Evolutionary conservation across 2,888 invertebrate species (phyloP).

Genomic region (Atrina japonica): DNA sequence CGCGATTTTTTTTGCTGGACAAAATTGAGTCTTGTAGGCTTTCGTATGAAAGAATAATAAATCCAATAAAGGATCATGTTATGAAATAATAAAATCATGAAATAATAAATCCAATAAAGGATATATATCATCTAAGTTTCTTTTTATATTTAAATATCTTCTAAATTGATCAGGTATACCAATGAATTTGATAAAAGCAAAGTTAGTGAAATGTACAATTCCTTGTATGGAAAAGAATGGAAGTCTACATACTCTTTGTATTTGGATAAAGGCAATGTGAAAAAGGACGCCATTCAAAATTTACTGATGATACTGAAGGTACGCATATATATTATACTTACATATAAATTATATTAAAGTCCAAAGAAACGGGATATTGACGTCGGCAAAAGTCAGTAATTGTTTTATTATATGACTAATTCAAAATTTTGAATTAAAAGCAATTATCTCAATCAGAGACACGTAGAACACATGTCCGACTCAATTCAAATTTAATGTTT

Average conservation of each 20-base stretch:
- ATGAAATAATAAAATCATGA: too few relatives aligned
- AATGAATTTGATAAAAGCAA: slow-evolving; percentile 3
- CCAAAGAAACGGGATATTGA: too few relatives aligned
- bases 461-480: too few relatives aligned
- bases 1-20: background rate
- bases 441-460: too few relatives aligned
- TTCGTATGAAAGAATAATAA: background rate
- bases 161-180: background rate
- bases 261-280: background rate
- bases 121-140: background rate
- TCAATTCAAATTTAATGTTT: too few relatives aligned
- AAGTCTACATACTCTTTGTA: background rate
- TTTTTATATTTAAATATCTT: background rate
- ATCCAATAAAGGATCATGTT: background rate
- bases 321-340: background rate
- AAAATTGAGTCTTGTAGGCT: background rate
- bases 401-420: too few relatives aligned
- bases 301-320: slow-evolving; percentile 20
- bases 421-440: too few relatives aligned
- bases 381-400: too few relatives aligned
- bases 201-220: slow-evolving; percentile 1
- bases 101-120: background rate
- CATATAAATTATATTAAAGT: too few relatives aligned
- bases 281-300: slow-evolving; percentile 6
- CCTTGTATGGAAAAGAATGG: slow-evolving; percentile 17